These are phyloP conservation scores for Lampris incognitus DNA, from an alignment of 2,113 vertebrate genomes.

Conservation along the genomic window DNA sequence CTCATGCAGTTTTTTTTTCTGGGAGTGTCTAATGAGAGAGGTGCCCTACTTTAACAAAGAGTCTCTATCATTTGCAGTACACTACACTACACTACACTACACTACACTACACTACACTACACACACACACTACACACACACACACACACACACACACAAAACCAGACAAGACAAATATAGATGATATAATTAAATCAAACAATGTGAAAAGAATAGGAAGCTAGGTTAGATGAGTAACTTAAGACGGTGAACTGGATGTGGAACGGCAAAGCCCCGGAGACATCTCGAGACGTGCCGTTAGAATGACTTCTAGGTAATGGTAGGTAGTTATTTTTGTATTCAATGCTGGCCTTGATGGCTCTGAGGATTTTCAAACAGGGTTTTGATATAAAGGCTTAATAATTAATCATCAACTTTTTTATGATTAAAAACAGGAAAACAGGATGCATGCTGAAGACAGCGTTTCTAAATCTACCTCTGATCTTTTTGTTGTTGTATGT, in stretches of 20 bases:
- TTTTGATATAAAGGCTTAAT: constrained; percentile 41
- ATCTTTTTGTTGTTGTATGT: constrained; percentile 25
- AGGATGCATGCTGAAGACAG: not conserved
- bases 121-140: constrained; percentile 13
- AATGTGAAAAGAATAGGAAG: constrained; percentile 53
- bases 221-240: constrained; percentile 42
- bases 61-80: constrained; percentile 55
- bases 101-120: not conserved
- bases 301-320: constrained; percentile 54
- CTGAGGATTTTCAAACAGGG: constrained; percentile 37
- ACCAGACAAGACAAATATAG: constrained; percentile 75
- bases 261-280: constrained; percentile 59
- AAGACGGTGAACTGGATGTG: constrained; percentile 64
- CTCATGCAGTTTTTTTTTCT: constrained; percentile 37
- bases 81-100: not conserved
- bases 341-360: constrained; percentile 37
- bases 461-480: not conserved
- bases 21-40: constrained; percentile 70
- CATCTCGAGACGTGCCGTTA: constrained; percentile 31
- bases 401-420: constrained; percentile 46
- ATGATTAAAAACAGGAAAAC: not conserved
- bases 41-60: constrained; percentile 77
- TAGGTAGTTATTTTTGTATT: constrained; percentile 55
- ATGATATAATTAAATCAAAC: constrained; percentile 78
- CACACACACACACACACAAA: constrained; percentile 49